These are phyloP conservation scores for Heliconius himera DNA, from an alignment of 1,140 invertebrate species.

Conservation along the genomic window DNA sequence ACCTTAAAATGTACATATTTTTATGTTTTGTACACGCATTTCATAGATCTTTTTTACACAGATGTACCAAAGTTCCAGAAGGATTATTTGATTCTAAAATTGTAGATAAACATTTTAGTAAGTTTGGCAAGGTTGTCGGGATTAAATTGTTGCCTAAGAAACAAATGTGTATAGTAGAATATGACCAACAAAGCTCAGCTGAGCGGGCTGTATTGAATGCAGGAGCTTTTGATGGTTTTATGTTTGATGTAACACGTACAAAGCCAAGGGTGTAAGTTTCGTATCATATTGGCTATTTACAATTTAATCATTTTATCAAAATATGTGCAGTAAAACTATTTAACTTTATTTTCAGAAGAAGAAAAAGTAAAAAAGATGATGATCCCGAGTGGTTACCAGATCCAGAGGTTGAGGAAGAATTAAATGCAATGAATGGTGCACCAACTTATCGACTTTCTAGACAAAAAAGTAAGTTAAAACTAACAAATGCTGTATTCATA, in stretches of 20 bases:
- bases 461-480: slow-evolving; percentile 55
- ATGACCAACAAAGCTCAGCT: slow-evolving; percentile 82
- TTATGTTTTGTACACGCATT: background rate
- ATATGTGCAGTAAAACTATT: background rate
- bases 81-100: slow-evolving; percentile 83
- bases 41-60: slow-evolving; percentile 49
- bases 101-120: slow-evolving; percentile 85
- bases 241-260: slow-evolving; percentile 83
- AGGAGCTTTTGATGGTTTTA: slow-evolving; percentile 82
- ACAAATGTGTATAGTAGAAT: slow-evolving; percentile 84
- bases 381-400: slow-evolving; percentile 82
- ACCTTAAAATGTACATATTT: background rate
- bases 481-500: background rate
- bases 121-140: slow-evolving; percentile 84
- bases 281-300: background rate
- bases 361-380: slow-evolving; percentile 70
- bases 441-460: slow-evolving; percentile 57
- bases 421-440: slow-evolving; percentile 79
- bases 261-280: slow-evolving; percentile 68
- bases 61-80: slow-evolving; percentile 85
- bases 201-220: slow-evolving; percentile 83
- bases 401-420: slow-evolving; percentile 79
- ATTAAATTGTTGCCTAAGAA: slow-evolving; percentile 84
- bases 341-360: slow-evolving; percentile 50
- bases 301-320: background rate